Evolutionary conservation across 64 coral and sea anemone genomes (phyloP).

Genomic region (Anthopleura sola): DNA sequence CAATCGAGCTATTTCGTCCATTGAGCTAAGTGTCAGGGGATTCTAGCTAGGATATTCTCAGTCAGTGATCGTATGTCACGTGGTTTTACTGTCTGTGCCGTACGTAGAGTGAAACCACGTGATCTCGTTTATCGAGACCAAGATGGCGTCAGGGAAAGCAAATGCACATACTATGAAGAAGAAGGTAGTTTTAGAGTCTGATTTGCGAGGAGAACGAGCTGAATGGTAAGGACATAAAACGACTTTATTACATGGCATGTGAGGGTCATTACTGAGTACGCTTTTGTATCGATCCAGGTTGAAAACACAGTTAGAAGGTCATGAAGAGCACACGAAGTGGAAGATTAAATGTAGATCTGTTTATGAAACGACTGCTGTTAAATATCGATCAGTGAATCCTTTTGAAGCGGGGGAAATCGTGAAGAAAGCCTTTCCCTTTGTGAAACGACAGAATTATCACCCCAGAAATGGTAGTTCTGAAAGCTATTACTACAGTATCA

Average conservation of each 20-base stretch:
- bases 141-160: neutral
- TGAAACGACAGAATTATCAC: slow-evolving; percentile 35
- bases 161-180: neutral
- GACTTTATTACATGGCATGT: neutral
- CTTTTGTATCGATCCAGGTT: slow-evolving; percentile 21
- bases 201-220: neutral
- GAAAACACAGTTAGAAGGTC: slow-evolving; percentile 38
- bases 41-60: neutral
- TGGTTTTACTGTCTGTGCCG: neutral
- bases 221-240: neutral
- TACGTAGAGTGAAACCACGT: slow-evolving; percentile 1
- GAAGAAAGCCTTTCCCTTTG: slow-evolving; percentile 45
- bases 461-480: slow-evolving; percentile 35
- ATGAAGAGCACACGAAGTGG: slow-evolving; percentile 21
- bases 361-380: slow-evolving; percentile 1
- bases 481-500: slow-evolving; percentile 37
- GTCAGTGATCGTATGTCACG: neutral
- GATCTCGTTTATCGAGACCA: neutral
- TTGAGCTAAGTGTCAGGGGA: neutral
- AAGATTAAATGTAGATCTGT: slow-evolving; percentile 47
- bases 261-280: neutral
- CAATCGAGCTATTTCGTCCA: too few relatives aligned
- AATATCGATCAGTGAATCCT: slow-evolving; percentile 16
- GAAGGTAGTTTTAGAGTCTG: neutral
- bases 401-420: slow-evolving; percentile 34